phyloP scores from a whole-genome alignment of 2,113 vertebrate genomes.

The Rutilus rutilus region DNA sequence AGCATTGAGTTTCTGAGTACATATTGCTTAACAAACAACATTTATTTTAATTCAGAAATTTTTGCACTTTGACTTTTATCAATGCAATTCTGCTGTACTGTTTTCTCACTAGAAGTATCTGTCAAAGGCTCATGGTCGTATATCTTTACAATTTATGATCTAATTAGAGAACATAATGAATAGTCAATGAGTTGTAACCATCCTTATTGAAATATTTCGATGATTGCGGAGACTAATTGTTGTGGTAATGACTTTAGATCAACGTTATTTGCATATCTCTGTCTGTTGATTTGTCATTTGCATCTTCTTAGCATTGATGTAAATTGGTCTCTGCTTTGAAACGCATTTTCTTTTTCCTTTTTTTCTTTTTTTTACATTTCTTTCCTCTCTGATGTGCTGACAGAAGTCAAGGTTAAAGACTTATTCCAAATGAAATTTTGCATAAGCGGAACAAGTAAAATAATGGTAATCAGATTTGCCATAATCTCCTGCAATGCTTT shows the following conservation, averaged over 20 bases:
- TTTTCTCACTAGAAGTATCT: constrained; percentile 59
- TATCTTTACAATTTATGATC: constrained; percentile 71
- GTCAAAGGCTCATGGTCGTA: constrained; percentile 61
- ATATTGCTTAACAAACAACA: not conserved
- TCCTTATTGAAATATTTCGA: constrained; percentile 72
- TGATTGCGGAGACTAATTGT: constrained; percentile 70
- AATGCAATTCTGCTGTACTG: constrained; percentile 17
- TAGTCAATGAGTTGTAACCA: constrained; percentile 72
- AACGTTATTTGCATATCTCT: constrained; percentile 70
- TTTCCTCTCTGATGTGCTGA: not conserved
- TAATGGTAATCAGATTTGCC: constrained; percentile 9
- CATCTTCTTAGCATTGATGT: constrained; percentile 51
- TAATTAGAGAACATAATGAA: constrained; percentile 73
- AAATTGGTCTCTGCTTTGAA: constrained; percentile 41
- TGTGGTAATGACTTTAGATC: constrained; percentile 67
- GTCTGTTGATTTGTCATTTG: constrained; percentile 59
- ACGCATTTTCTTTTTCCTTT: not conserved
- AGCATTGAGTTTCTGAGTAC: not conserved
- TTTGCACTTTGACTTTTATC: not conserved
- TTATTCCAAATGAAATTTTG: not conserved
- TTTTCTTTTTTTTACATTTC: not conserved
- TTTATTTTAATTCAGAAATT: not conserved
- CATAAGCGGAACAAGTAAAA: constrained; percentile 24
- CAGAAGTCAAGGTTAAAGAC: not conserved
- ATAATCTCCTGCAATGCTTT: constrained; percentile 5